These are phyloP conservation scores for Serinus canaria DNA, from an alignment of 2,113 vertebrate genomes.

Conservation along the genomic window DNA sequence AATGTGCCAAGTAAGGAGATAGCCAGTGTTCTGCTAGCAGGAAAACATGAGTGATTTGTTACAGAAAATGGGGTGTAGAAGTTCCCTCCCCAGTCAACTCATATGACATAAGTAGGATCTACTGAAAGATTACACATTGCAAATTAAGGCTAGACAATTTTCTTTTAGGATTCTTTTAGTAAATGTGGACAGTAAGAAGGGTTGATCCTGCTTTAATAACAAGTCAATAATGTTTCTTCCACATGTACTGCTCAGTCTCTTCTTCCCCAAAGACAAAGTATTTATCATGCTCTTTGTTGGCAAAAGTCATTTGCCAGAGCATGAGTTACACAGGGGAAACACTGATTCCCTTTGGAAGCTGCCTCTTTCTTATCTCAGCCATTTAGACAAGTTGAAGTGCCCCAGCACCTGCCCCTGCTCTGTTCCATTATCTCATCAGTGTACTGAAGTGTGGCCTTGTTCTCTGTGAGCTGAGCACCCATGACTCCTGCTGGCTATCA, in stretches of 20 bases:
- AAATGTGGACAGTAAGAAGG: neutral
- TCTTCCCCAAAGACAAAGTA: neutral
- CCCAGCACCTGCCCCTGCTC: neutral
- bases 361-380: neutral
- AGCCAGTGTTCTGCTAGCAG: neutral
- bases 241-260: neutral
- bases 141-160: neutral
- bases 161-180: neutral
- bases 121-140: neutral
- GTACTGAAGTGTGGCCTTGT: neutral
- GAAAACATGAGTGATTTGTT: neutral
- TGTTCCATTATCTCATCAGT: neutral
- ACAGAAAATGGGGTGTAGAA: rapidly evolving
- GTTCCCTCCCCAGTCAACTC: neutral
- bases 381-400: neutral
- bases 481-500: neutral
- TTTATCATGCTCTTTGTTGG: neutral
- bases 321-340: neutral
- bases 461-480: neutral
- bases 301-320: neutral
- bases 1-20: neutral
- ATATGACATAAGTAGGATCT: neutral
- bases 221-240: neutral
- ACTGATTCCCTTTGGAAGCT: neutral
- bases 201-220: neutral